phyloP scores from a whole-genome alignment of 2,797 vertebrate species.

The Psittacula derbiana region DNA sequence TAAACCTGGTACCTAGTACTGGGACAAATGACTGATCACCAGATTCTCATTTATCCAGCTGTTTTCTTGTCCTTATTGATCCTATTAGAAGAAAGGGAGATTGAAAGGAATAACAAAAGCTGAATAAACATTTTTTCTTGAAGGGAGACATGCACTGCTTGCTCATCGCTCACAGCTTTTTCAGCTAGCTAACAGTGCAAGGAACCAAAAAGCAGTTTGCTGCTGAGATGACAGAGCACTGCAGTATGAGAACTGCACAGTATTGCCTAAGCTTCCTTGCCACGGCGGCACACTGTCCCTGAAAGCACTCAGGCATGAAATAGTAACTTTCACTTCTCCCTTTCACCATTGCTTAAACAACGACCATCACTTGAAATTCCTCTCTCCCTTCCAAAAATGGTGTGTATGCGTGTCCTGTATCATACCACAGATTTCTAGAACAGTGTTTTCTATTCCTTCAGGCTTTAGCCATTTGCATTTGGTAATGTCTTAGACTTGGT shows the following conservation, averaged over 20 bases:
- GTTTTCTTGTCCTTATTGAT: not conserved
- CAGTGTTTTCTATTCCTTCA: not conserved
- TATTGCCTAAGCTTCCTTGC: not conserved
- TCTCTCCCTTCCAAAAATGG: not conserved
- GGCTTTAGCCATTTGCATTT: not conserved
- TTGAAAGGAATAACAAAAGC: conserved; percentile 22
- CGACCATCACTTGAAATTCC: not conserved
- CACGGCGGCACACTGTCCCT: accelerated
- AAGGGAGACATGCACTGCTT: conserved; percentile 1
- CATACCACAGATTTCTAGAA: not conserved
- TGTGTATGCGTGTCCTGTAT: not conserved
- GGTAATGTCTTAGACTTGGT: not conserved
- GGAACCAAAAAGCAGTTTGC: conserved; percentile 34
- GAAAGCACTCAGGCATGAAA: not conserved
- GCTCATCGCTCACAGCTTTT: conserved; percentile 36
- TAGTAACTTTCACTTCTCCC: not conserved
- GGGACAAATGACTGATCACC: not conserved
- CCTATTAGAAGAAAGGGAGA: not conserved
- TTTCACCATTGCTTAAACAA: not conserved
- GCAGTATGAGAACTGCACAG: not conserved
- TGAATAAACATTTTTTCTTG: not conserved
- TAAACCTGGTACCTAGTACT: not conserved
- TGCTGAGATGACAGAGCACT: conserved; percentile 17
- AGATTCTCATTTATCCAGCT: not conserved
- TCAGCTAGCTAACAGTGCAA: conserved; percentile 19